A percentile compares a stretch with the other conserved stretches of the same genome.
Conservation (phyloP, 2,888 invertebrate species). For the Euproctis similis region DNA sequence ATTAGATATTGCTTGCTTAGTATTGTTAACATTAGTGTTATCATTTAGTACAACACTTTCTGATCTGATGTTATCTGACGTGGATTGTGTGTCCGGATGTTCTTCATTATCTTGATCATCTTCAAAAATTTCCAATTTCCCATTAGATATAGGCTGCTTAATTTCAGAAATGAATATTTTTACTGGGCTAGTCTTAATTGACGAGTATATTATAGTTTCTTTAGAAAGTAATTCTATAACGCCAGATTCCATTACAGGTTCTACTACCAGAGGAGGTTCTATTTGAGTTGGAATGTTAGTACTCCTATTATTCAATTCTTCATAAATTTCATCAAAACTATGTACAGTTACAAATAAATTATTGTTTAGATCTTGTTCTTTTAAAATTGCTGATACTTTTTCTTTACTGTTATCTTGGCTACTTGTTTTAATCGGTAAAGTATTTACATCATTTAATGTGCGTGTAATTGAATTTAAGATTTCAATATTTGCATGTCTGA, state of each 20-base stretch:
- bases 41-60: neutral
- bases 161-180: slow-evolving; percentile 36
- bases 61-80: neutral
- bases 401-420: slow-evolving; percentile 16
- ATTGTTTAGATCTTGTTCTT: slow-evolving; percentile 48
- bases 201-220: slow-evolving; percentile 28
- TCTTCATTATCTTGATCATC: slow-evolving; percentile 1
- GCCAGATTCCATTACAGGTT: slow-evolving; percentile 2
- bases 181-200: slow-evolving; percentile 29
- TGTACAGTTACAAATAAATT: slow-evolving; percentile 50
- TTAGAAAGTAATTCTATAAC: slow-evolving; percentile 20
- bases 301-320: slow-evolving; percentile 36
- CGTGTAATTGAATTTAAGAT: slow-evolving; percentile 63
- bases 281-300: slow-evolving; percentile 1
- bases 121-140: slow-evolving; percentile 33
- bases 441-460: slow-evolving; percentile 59
- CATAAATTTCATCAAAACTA: slow-evolving; percentile 67
- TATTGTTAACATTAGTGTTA: neutral
- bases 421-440: slow-evolving; percentile 36
- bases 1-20: neutral
- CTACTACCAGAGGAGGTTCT: neutral
- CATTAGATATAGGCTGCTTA: slow-evolving; percentile 30
- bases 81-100: slow-evolving; percentile 3
- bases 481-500: slow-evolving; percentile 58
- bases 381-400: slow-evolving; percentile 3